phyloP scores from a whole-genome alignment of 2,113 vertebrate genomes.

The Myanophis thanlyinensis region DNA sequence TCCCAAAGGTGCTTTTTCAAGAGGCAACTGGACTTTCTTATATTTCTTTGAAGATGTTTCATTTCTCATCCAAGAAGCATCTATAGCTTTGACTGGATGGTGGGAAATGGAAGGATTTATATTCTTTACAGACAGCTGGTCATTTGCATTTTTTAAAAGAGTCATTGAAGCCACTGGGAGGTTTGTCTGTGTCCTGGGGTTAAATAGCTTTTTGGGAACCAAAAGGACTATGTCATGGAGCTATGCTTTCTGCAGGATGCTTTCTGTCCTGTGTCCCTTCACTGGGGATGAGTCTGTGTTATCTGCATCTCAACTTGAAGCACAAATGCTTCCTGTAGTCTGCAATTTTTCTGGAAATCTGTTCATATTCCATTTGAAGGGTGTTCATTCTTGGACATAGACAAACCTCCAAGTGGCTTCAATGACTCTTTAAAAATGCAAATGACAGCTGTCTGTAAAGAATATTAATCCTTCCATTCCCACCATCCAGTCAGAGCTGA shows the following conservation, averaged over 20 bases:
- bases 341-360: not conserved
- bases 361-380: not conserved
- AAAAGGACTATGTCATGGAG: not conserved
- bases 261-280: not conserved
- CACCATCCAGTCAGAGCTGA: too few species aligned
- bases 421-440: not conserved
- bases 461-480: too few species aligned
- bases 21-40: not conserved
- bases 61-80: too few species aligned
- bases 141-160: not conserved
- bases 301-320: not conserved
- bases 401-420: not conserved
- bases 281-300: not conserved
- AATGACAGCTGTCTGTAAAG: too few species aligned
- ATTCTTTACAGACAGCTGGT: not conserved
- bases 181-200: not conserved
- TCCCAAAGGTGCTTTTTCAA: not conserved
- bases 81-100: too few species aligned
- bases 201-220: not conserved
- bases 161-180: not conserved
- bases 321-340: not conserved
- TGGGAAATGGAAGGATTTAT: too few species aligned
- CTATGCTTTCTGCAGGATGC: not conserved
- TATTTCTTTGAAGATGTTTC: too few species aligned
- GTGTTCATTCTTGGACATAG: not conserved